These are phyloP conservation scores for Corvus cornix DNA, from an alignment of 2,113 vertebrate genomes.

Conservation along the genomic window DNA sequence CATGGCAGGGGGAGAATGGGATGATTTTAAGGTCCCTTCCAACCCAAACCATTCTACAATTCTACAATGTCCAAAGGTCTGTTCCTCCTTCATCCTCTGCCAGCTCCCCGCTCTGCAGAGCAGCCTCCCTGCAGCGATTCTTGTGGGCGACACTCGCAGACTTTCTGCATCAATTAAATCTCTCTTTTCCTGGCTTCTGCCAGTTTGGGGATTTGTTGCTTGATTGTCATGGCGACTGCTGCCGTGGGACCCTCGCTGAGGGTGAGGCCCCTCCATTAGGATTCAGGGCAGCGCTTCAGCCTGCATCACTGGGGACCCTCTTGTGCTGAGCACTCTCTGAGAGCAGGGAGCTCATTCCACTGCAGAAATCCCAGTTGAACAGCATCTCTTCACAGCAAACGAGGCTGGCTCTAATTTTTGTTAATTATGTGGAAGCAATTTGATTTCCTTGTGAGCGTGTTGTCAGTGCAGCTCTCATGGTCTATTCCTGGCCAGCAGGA, in stretches of 20 bases:
- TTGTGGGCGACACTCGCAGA: neutral
- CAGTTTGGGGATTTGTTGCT: neutral
- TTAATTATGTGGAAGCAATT: neutral
- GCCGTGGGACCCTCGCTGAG: neutral
- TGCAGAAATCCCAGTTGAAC: neutral
- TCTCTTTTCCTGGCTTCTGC: neutral
- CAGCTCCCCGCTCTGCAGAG: neutral
- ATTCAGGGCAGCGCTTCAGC: neutral
- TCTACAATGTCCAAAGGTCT: neutral
- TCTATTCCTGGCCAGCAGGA: neutral
- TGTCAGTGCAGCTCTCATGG: fast-evolving
- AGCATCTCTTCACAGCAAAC: neutral
- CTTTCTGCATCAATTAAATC: neutral
- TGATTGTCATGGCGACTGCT: neutral
- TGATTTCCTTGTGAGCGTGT: fast-evolving
- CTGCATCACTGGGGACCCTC: neutral
- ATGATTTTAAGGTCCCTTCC: neutral
- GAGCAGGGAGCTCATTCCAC: neutral
- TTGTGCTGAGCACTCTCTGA: neutral
- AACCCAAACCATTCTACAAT: neutral
- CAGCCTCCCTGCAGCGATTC: neutral
- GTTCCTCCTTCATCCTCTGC: neutral
- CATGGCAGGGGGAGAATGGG: neutral
- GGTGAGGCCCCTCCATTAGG: neutral
- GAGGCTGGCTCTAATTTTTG: neutral